These are phyloP conservation scores for Prunella himalayana DNA, from an alignment of 2,113 vertebrate genomes.

Conservation along the genomic window DNA sequence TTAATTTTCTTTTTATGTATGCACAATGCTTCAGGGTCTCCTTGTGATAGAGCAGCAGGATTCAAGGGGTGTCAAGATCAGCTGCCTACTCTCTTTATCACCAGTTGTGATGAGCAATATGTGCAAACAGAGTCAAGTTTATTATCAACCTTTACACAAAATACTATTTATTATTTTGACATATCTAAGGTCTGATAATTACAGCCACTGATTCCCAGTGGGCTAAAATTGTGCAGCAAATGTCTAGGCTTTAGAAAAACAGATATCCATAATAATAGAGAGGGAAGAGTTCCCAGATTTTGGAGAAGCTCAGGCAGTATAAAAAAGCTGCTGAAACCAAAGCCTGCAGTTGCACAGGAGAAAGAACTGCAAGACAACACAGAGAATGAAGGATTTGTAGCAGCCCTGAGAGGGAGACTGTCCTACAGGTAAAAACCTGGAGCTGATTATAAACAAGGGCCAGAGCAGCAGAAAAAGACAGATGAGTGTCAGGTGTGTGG, in stretches of 20 bases:
- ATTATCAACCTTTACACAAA: neutral
- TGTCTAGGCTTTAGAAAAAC: neutral
- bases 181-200: neutral
- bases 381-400: neutral
- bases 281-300: neutral
- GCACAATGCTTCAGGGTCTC: neutral
- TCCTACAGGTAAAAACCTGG: neutral
- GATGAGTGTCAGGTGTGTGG: accelerated
- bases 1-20: neutral
- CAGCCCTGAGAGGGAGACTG: neutral
- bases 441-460: neutral
- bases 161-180: neutral
- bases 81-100: neutral
- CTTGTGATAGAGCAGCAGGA: neutral
- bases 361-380: neutral
- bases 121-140: neutral
- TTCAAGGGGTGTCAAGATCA: neutral
- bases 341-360: neutral
- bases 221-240: neutral
- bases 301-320: neutral
- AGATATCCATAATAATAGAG: neutral
- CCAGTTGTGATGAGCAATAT: neutral
- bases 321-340: neutral
- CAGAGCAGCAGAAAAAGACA: neutral
- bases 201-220: neutral